Evolutionary conservation across 2,888 invertebrate species (phyloP).

Genomic region (Oegoconia quadripuncta): DNA sequence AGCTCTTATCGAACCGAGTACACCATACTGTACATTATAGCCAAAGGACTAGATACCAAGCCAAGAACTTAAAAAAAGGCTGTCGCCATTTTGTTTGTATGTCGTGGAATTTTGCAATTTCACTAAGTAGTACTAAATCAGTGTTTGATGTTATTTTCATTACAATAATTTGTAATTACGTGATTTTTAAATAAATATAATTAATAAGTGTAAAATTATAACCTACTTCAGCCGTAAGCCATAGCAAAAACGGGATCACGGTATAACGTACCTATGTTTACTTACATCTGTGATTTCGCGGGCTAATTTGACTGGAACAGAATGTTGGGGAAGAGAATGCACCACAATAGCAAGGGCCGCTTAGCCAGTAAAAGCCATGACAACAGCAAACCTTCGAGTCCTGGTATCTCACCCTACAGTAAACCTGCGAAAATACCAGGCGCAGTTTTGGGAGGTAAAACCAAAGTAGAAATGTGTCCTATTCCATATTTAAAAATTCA

Average conservation of each 20-base stretch:
- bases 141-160: too few relatives aligned
- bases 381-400: conserved; percentile 70
- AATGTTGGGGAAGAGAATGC: conserved; percentile 75
- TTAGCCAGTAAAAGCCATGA: conserved; percentile 73
- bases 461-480: conserved; percentile 62
- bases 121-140: too few relatives aligned
- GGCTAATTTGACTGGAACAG: conserved; percentile 52
- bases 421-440: conserved; percentile 71
- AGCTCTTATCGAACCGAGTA: too few relatives aligned
- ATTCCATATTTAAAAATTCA: conserved; percentile 84
- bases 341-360: conserved; percentile 71
- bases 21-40: too few relatives aligned
- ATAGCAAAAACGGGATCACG: conserved; percentile 1
- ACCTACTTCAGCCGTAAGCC: neutral
- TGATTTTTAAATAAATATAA: neutral
- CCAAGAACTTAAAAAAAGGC: too few relatives aligned
- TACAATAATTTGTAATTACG: neutral
- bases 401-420: conserved; percentile 67
- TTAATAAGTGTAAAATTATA: neutral
- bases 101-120: too few relatives aligned
- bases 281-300: conserved; percentile 38
- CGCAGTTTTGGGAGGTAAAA: conserved; percentile 60
- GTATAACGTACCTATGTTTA: conserved; percentile 22
- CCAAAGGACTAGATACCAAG: too few relatives aligned
- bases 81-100: too few relatives aligned